phyloP scores from a whole-genome alignment of 2,113 vertebrate genomes.

The Pteropus alecto region DNA sequence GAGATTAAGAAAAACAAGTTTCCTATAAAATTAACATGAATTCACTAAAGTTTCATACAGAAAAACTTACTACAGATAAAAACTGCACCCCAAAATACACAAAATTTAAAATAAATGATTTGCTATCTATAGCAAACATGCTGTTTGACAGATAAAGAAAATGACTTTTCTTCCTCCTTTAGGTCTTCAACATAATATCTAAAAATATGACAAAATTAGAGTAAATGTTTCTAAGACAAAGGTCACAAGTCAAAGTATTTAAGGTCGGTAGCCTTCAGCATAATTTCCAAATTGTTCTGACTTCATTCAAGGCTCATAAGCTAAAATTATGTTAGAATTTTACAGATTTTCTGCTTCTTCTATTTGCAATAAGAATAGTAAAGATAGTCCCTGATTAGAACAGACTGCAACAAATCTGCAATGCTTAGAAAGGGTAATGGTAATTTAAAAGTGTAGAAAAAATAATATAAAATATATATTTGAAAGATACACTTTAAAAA shows the following conservation, averaged over 20 bases:
- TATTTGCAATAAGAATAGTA: background rate
- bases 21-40: background rate
- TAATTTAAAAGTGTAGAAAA: background rate
- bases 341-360: background rate
- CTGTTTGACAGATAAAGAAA: background rate
- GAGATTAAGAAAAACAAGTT: background rate
- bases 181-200: background rate
- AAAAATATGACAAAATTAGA: background rate
- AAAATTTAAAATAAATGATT: background rate
- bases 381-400: background rate
- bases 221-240: background rate
- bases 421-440: background rate
- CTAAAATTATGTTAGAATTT: slow-evolving; percentile 16
- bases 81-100: background rate
- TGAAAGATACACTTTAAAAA: slow-evolving; percentile 15
- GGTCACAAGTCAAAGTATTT: background rate
- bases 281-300: background rate
- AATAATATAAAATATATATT: background rate
- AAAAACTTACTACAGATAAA: background rate
- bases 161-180: background rate
- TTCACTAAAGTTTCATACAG: background rate
- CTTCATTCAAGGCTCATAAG: background rate
- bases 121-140: background rate
- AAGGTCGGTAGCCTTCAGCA: background rate
- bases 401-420: background rate